phyloP scores from a whole-genome alignment of 2,113 vertebrate species.

The Calyptomena viridis region DNA sequence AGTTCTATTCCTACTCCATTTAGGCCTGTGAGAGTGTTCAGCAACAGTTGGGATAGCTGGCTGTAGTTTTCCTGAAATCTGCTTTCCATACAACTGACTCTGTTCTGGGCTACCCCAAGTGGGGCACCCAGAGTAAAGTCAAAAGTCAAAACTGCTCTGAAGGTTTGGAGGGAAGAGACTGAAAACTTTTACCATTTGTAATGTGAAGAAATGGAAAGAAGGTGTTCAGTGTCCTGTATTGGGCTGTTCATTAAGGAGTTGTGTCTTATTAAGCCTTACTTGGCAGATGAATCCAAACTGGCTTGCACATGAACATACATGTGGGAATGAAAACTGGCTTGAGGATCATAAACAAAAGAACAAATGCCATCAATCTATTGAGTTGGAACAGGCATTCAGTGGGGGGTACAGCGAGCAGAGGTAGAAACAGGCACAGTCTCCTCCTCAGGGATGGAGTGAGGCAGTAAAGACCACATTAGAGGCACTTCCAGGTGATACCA shows the following conservation, averaged over 20 bases:
- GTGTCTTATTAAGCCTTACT: conserved; percentile 12
- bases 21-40: background rate
- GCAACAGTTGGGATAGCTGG: background rate
- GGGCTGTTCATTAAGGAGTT: background rate
- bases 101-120: background rate
- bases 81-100: background rate
- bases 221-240: background rate
- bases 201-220: background rate
- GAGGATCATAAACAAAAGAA: conserved; percentile 55
- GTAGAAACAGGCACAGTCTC: background rate
- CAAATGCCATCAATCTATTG: conserved; percentile 55
- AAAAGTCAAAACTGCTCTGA: background rate
- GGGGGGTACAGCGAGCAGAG: background rate
- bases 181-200: background rate
- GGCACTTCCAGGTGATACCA: conserved; percentile 13
- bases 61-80: background rate
- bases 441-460: conserved; percentile 1
- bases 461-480: conserved; percentile 2
- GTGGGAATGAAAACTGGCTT: conserved; percentile 59
- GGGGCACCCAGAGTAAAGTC: background rate
- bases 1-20: background rate
- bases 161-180: background rate
- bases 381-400: conserved; percentile 38
- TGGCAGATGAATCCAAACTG: conserved; percentile 10
- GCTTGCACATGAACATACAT: conserved; percentile 11